Evolutionary conservation across 2,888 invertebrate species (phyloP), one percentile per base, ranked within the genome.

Genomic region (Dynastes tityus): DNA sequence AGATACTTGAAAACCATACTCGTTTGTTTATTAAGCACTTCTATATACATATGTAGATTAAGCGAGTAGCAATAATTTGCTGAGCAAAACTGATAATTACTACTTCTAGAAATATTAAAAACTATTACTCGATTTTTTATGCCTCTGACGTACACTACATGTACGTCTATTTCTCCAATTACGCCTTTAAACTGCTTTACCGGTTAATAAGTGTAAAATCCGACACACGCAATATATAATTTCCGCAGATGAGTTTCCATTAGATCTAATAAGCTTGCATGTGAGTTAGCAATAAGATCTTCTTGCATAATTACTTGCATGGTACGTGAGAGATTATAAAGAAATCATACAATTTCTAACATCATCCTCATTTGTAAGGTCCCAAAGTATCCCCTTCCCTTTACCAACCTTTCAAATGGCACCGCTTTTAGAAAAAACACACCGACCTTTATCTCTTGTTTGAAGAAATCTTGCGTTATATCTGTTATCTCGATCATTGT

Each of bases 151-250:
- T 22, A 5, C 22, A n/a, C n/a, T 53, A 16, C 16, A 1, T 16
- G n/a, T 13, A 53, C n/a, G 53, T n/a, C 37, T n/a, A 22, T 58
- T 22, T 22, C 55, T 64, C 64, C n/a, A 64, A 37, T 37, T 64
- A 11, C 9, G n/a, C 6, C n/a, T 16, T 8, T 64, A 40, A 37
- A 64, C 37, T 40, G 32, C 32, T 40, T 64, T 40, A n/a, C 16
- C 32, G 37, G 29, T 32, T 67, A 45, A 49, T 49, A 67, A 67
- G 67, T 67, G 67, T 67, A 27, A 67, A 45, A 67, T 49, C 22
- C 16, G 27, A 16, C 51, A 11, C 51, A 45, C 29, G 51, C 51
- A 68, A 68, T 68, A 29, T 49, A 49, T 51, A 53, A 68, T 68
- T 27, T 68, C n/a, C 16, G 22, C 45, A 8, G 45, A 65, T 3